phyloP scores from a whole-genome alignment of 1,140 invertebrate species.

The Cylas formicarius region DNA sequence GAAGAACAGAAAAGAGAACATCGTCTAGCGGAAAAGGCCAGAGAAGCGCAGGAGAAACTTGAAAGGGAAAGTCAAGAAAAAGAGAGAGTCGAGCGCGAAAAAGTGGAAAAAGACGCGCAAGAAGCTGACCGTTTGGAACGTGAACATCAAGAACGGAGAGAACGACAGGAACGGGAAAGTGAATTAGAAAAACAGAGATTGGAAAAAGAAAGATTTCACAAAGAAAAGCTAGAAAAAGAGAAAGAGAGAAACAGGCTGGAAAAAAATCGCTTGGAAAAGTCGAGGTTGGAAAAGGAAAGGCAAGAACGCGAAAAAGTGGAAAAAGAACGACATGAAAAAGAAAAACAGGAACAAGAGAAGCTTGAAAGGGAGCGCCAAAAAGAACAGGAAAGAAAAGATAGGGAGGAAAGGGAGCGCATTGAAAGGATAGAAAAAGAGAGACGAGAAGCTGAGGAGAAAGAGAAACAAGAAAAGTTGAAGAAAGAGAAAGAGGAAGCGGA shows the following conservation, averaged over 20 bases:
- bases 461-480: conserved; percentile 28
- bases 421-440: conserved; percentile 39
- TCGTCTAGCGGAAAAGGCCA: conserved; percentile 41
- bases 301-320: conserved; percentile 30
- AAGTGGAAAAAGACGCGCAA: conserved; percentile 44
- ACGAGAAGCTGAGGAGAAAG: conserved; percentile 37
- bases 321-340: conserved; percentile 41
- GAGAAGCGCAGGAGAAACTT: conserved; percentile 45
- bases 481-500: conserved; percentile 35
- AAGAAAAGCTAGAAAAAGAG: conserved; percentile 32
- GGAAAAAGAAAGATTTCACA: conserved; percentile 36
- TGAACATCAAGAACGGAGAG: conserved; percentile 37
- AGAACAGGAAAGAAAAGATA: conserved; percentile 25
- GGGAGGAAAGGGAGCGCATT: conserved; percentile 34
- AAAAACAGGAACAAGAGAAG: conserved; percentile 33
- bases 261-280: conserved; percentile 37
- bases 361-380: conserved; percentile 27
- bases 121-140: conserved; percentile 42
- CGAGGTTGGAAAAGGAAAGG: conserved; percentile 31
- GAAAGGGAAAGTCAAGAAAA: conserved; percentile 38
- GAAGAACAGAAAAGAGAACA: conserved; percentile 39
- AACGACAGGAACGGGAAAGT: conserved; percentile 34
- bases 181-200: conserved; percentile 37
- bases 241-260: conserved; percentile 28
- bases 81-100: conserved; percentile 38